A percentile compares a stretch with the other conserved stretches of the same genome.
Conservation (phyloP, 35 echinoderm and acorn worm genomes). For the Strongylocentrotus purpuratus region DNA sequence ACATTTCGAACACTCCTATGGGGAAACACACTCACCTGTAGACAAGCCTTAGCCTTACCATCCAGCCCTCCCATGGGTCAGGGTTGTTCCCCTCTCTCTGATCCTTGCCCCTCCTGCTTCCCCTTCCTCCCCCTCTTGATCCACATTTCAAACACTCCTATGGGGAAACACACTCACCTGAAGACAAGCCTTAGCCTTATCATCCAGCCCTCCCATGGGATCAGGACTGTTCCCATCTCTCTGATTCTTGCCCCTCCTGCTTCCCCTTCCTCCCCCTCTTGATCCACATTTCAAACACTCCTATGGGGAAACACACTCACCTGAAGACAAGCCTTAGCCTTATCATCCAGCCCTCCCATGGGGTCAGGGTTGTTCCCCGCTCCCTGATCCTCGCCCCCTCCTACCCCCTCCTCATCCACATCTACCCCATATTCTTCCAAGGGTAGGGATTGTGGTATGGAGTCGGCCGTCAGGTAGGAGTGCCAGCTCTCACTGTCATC, state of each 20-base stretch:
- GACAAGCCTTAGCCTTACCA: no score
- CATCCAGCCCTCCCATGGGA: slow-evolving; percentile 75
- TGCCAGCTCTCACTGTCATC: slow-evolving; percentile 60
- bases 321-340: slow-evolving; percentile 79
- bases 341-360: slow-evolving; percentile 79
- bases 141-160: neutral
- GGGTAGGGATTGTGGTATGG: slow-evolving; percentile 52
- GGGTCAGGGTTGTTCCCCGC: slow-evolving; percentile 58
- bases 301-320: slow-evolving; percentile 39
- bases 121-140: neutral
- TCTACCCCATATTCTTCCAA: neutral
- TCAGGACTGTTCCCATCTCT: slow-evolving; percentile 42
- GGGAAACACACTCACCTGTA: neutral
- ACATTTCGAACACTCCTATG: no score
- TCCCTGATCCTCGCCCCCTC: neutral
- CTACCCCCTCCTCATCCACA: neutral
- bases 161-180: slow-evolving; percentile 41
- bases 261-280: neutral
- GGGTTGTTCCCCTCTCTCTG: neutral
- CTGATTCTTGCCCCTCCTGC: neutral
- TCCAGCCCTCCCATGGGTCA: slow-evolving; percentile 64
- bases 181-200: slow-evolving; percentile 75
- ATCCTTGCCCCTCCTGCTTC: neutral
- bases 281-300: neutral
- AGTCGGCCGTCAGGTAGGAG: slow-evolving; percentile 38